phyloP scores from a whole-genome alignment of 2,797 vertebrate genomes.

The Alosa sapidissima region DNA sequence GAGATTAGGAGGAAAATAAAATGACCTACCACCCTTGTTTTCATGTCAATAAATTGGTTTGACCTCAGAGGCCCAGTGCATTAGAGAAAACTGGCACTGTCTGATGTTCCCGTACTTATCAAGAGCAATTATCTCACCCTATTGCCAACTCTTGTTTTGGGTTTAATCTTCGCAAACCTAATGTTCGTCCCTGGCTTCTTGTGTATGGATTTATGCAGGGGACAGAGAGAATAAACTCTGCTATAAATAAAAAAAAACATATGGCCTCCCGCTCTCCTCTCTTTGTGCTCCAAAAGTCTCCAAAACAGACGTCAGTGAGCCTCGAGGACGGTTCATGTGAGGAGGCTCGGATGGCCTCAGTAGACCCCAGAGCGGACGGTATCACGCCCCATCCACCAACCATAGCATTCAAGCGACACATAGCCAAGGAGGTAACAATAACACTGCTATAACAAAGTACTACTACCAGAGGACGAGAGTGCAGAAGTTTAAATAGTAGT shows the following conservation, averaged over 20 bases:
- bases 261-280: background rate
- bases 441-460: too few species aligned
- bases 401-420: too few species aligned
- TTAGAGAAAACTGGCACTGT: slow-evolving; percentile 5
- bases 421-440: too few species aligned
- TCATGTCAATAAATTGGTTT: slow-evolving; percentile 16
- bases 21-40: background rate
- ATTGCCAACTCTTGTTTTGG: background rate
- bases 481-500: too few species aligned
- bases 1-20: slow-evolving; percentile 8
- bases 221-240: background rate
- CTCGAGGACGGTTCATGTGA: background rate
- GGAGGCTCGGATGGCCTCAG: background rate
- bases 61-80: background rate
- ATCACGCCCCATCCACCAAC: too few species aligned
- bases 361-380: background rate
- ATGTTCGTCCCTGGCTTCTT: background rate
- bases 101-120: background rate
- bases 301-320: background rate
- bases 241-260: background rate
- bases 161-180: slow-evolving; percentile 9
- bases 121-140: background rate
- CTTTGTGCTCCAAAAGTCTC: background rate
- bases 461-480: too few species aligned
- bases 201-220: background rate